Base-by-base conservation (phyloP, 2,113 vertebrate genomes). In the Corydoras maculifer region DNA sequence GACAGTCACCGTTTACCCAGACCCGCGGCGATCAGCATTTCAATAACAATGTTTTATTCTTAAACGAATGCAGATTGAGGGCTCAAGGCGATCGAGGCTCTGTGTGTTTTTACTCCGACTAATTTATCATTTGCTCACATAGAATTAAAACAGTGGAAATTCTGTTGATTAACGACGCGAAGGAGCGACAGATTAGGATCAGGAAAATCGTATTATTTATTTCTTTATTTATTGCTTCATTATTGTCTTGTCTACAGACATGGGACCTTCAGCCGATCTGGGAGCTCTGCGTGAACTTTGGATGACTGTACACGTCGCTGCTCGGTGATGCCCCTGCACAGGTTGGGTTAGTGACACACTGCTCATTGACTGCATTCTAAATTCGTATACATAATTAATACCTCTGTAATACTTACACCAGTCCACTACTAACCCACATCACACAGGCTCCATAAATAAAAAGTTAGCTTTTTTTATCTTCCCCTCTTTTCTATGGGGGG, bases 1-100 rank as follows among this genome's bases (percentile, higher is more conserved):
- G 78, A 74, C 75, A 70, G 62, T 68, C 59, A 35, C 58, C 67
- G 65, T 66, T 75, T 69, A 78, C 65, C 77, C 76, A 80, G 79
- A 80, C 83, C 82, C 75, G 76, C 60, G 69, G 78, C 82, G 81
- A 76, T 77, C 76, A 80, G 73, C 58, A 77, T 76, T 59, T 70
- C 78, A 82, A 73, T 73, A 81, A 77, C 68, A 49, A 66, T 76
- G 68, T 73, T 75, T 72, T 77, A 74, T 76, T 74, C 72, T 69
- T 67, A 68, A 69, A 72, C 73, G 68, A 78, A 81, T 78, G 74
- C 60, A 79, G 71, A 83, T 35, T 78, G 61, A 62, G 80, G 62
- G 90, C 90, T 88, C 82, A 75, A 73, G 92, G 92, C 91, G 70
- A 88, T 83, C 77, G 82, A 78, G 86, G 87, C 84, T 86, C 87